Evolutionary conservation across 2,797 vertebrate species (phyloP), one percentile per base, ranked within the genome.

Genomic region (Phrynocephalus guinanensis): DNA sequence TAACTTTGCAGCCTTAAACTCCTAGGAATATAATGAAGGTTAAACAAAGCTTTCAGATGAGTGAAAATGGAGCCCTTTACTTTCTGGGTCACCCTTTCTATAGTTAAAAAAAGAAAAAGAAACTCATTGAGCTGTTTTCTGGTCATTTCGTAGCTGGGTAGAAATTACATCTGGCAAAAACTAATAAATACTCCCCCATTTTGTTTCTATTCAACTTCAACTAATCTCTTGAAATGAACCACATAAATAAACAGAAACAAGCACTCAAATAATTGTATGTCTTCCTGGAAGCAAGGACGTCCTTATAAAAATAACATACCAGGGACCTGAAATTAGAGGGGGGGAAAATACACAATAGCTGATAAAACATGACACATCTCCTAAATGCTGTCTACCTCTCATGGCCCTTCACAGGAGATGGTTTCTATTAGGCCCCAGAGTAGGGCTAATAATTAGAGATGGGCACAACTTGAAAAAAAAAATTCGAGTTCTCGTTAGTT

Each of bases 241-340:
- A 81, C 67, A 66, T 11, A 88, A 80, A 89, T 84, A 93, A 90
- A 91, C 63, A 63, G 60, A 91, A 94, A 92, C 18, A 56, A 16
- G 7, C 7, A 67, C 70, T 72, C 90, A 63, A 79, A 90, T 85
- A 91, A 87, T 84, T 92, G 88, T 88, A 79, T 90, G 76, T 84
- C 16, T 91, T 92, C 38, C 7, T 26, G 1, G 24, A 83, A 88
- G 68, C n/a, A 86, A 6, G 75, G 76, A 28, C 3, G 67, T 95
- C 83, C 71, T 6, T 89, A 3, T 81, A 92, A 87, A 82, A 91
- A 6, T 66, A 88, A 82, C 10, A 11, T 50, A 16, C 77, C 63
- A 66, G 6, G 84, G 33, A 87, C 79, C 33, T 84, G 79, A 88
- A 56, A 16, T 87, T 78, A 90, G 9, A 92, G 11, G 38, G 5